phyloP scores from a whole-genome alignment of 2,888 invertebrate species.

The Cheilosia vernalis region DNA sequence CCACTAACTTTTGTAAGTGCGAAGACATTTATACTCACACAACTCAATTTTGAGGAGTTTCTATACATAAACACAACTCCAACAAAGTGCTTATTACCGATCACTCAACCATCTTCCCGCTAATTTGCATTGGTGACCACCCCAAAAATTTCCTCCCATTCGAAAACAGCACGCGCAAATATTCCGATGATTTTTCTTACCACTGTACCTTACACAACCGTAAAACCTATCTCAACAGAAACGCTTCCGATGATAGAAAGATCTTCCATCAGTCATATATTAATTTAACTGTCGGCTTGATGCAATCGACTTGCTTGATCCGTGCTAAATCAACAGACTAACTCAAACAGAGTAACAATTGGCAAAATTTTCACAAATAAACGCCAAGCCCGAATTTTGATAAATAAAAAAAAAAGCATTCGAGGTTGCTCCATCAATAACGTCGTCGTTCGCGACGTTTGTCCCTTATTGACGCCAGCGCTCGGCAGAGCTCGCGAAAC shows the following conservation, averaged over 20 bases:
- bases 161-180: neutral
- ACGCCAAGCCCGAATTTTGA: neutral
- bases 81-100: neutral
- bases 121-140: neutral
- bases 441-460: conserved; percentile 16
- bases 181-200: conserved; percentile 13
- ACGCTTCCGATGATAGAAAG: conserved; percentile 8
- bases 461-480: conserved; percentile 24
- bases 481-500: conserved; percentile 12
- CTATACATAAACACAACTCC: neutral
- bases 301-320: conserved; percentile 31
- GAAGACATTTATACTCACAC: neutral
- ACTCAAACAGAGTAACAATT: conserved; percentile 10
- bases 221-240: neutral
- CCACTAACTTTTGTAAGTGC: neutral
- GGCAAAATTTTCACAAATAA: conserved; percentile 5
- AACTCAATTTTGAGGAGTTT: neutral
- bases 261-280: neutral
- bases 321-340: conserved; percentile 11
- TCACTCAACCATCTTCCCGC: neutral
- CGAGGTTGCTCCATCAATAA: conserved; percentile 9
- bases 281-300: conserved; percentile 16
- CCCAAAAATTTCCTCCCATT: neutral
- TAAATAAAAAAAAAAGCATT: neutral
- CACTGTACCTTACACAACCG: neutral